Evolutionary conservation across 1,140 invertebrate genomes (phyloP).

Genomic region (Meloidogyne exigua): DNA sequence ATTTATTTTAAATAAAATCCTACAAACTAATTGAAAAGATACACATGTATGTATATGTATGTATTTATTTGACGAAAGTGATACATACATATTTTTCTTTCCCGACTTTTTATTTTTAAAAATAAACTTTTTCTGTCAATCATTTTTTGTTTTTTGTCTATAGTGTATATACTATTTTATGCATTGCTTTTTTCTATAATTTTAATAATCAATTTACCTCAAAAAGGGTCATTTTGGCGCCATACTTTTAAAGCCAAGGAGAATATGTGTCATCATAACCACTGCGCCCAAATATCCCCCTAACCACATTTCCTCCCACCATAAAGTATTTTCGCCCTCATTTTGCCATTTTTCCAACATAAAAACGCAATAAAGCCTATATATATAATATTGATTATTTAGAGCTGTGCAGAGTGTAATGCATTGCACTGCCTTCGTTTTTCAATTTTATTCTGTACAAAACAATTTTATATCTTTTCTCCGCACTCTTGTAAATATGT

Average conservation of each 20-base stretch:
- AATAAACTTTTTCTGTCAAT: background rate
- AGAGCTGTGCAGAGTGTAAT: background rate
- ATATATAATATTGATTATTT: background rate
- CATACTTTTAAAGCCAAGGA: background rate
- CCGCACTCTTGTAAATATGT: background rate
- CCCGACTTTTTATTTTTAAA: background rate
- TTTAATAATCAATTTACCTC: background rate
- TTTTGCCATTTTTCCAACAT: conserved; percentile 1
- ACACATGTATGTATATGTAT: too few relatives aligned
- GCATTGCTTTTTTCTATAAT: background rate
- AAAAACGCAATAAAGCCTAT: conserved; percentile 3
- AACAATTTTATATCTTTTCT: background rate
- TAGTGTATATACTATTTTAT: background rate
- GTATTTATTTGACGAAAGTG: too few relatives aligned
- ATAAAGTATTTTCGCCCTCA: background rate
- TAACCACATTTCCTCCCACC: background rate
- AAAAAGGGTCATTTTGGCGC: background rate
- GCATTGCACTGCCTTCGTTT: background rate
- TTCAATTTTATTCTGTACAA: background rate
- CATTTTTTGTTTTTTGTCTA: background rate
- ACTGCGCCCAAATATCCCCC: background rate
- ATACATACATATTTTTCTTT: background rate
- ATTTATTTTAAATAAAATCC: too few relatives aligned
- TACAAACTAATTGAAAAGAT: too few relatives aligned
- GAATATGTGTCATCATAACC: background rate